phyloP scores from a whole-genome alignment of 2,888 invertebrate genomes.

The Aphodius granarius region DNA sequence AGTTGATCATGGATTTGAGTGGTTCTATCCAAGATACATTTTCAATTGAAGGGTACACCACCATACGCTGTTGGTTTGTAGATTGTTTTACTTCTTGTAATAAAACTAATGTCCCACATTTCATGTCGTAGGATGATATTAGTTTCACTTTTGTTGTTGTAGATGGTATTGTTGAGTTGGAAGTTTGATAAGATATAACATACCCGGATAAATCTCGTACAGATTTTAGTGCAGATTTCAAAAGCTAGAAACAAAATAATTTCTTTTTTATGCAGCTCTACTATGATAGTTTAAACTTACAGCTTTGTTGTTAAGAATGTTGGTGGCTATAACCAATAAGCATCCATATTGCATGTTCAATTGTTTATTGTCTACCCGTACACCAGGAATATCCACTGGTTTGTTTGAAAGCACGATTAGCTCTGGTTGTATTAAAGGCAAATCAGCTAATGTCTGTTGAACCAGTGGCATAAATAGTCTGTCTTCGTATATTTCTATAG shows the following conservation, averaged over 20 bases:
- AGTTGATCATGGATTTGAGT: constrained; percentile 33
- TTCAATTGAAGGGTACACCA: neutral
- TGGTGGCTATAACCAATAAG: constrained; percentile 36
- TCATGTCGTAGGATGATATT: neutral
- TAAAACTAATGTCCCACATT: neutral
- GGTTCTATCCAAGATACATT: constrained; percentile 1
- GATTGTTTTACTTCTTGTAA: neutral
- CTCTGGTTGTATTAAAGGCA: constrained; percentile 71
- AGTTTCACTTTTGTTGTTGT: neutral
- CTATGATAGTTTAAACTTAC: no score
- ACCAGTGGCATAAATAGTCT: constrained; percentile 58
- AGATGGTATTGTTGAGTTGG: neutral
- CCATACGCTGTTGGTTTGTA: neutral
- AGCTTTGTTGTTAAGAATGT: neutral
- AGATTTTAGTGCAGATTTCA: neutral
- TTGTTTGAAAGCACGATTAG: constrained; percentile 61
- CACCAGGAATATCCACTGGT: constrained; percentile 54
- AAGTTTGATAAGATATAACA: neutral
- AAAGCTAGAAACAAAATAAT: neutral
- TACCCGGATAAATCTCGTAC: neutral
- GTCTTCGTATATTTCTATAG: constrained; percentile 51
- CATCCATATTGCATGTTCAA: constrained; percentile 47
- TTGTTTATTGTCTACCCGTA: constrained; percentile 66
- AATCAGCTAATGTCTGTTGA: constrained; percentile 63
- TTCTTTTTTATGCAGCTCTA: no score